Evolutionary conservation across 2,888 invertebrate species (phyloP).

Genomic region (Stenoptilia bipunctidactyla): DNA sequence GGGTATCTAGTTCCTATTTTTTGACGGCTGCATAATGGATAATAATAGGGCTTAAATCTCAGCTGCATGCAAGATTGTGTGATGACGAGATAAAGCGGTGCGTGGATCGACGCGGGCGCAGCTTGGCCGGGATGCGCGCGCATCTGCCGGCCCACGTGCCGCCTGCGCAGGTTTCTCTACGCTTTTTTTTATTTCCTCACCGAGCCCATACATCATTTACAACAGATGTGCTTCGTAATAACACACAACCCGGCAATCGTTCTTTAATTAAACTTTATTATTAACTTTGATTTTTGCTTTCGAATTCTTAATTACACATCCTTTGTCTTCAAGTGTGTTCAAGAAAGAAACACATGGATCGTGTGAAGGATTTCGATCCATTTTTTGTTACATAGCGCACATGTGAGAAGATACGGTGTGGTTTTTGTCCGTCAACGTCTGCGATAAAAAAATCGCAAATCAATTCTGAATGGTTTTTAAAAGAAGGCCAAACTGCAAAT

Average conservation of each 20-base stretch:
- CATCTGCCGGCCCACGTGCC: constrained; percentile 69
- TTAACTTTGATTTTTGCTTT: constrained; percentile 25
- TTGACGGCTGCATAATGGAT: constrained; percentile 42
- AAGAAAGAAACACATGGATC: not conserved
- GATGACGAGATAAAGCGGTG: constrained; percentile 47
- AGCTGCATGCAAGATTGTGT: constrained; percentile 33
- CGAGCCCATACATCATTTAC: constrained; percentile 54
- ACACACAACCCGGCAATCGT: constrained; percentile 43
- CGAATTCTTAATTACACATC: too few species aligned
- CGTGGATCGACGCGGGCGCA: constrained; percentile 25
- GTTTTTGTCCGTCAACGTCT: constrained; percentile 58
- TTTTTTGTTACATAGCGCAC: constrained; percentile 24
- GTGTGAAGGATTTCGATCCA: not conserved
- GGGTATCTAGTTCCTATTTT: constrained; percentile 18
- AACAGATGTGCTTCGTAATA: constrained; percentile 58
- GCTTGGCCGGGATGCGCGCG: constrained; percentile 33
- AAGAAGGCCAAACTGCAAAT: too few species aligned
- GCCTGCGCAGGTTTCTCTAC: constrained; percentile 47
- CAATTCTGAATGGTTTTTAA: not conserved
- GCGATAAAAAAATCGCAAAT: constrained; percentile 9
- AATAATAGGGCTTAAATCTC: constrained; percentile 32
- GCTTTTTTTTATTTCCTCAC: constrained; percentile 43
- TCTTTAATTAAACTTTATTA: constrained; percentile 52
- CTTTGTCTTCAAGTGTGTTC: not conserved
- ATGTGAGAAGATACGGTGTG: constrained; percentile 41